These are phyloP conservation scores for Yponomeuta evonymella DNA, from an alignment of 2,888 invertebrate genomes.

Conservation along the genomic window DNA sequence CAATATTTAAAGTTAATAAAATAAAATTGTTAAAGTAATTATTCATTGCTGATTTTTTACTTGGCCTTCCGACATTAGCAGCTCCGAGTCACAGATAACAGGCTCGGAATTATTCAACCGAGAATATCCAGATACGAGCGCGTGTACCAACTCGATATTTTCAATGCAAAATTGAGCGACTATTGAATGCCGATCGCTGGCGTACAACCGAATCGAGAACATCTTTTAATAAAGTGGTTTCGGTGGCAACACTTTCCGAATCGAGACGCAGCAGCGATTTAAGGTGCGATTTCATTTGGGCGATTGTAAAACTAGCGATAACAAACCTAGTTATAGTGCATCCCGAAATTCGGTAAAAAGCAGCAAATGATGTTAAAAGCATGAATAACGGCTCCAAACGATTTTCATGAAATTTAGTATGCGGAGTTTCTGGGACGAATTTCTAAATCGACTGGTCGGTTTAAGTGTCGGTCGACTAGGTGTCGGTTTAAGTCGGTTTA, in stretches of 20 bases:
- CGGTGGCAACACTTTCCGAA: not conserved
- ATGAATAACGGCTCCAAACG: no score
- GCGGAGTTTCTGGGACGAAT: no score
- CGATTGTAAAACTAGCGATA: not conserved
- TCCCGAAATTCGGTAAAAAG: no score
- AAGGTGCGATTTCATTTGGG: no score
- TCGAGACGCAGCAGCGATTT: not conserved
- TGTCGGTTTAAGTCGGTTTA: no score
- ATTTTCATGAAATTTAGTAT: no score
- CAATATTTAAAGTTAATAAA: no score
- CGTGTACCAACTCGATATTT: slow-evolving; percentile 13
- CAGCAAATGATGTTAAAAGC: no score
- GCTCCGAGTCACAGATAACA: not conserved
- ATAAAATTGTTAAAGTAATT: not conserved
- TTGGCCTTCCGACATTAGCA: not conserved
- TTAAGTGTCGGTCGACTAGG: no score
- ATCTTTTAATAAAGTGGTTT: not conserved
- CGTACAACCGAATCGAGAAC: slow-evolving; percentile 1
- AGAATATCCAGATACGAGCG: slow-evolving; percentile 11
- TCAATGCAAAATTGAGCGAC: slow-evolving; percentile 13
- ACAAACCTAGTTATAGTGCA: no score
- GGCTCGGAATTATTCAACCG: slow-evolving; percentile 10
- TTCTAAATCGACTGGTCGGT: no score
- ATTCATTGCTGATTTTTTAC: no score
- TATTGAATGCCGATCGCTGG: slow-evolving; percentile 8